Evolutionary conservation across 1,140 invertebrate genomes (phyloP).

Genomic region (Halesus radiatus): DNA sequence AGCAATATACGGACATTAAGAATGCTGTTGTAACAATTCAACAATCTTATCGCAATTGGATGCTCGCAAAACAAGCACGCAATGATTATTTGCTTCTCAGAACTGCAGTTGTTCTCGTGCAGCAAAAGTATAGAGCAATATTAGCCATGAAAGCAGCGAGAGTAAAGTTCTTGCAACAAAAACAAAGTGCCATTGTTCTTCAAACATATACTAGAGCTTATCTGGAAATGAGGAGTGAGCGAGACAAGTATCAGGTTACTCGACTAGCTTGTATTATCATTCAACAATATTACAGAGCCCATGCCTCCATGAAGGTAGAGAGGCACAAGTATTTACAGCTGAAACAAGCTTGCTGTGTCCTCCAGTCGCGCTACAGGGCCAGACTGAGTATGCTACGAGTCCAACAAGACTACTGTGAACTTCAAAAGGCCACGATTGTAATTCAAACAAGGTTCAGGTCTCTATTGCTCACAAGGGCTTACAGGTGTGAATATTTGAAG

Average conservation of each 20-base stretch:
- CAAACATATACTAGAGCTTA: conserved; percentile 66
- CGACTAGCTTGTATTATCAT: conserved; percentile 61
- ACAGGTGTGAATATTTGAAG: conserved; percentile 52
- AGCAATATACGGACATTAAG: conserved; percentile 59
- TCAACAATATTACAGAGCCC: conserved; percentile 66
- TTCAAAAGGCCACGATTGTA: conserved; percentile 53
- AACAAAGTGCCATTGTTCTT: conserved; percentile 60
- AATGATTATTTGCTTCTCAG: conserved; percentile 59
- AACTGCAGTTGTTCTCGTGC: conserved; percentile 30
- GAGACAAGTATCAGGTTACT: conserved; percentile 59
- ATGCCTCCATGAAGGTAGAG: conserved; percentile 61
- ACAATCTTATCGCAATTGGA: conserved; percentile 63
- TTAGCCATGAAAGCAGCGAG: conserved; percentile 55
- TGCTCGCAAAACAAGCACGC: conserved; percentile 55
- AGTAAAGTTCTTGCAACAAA: conserved; percentile 60
- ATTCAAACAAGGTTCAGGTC: conserved; percentile 58
- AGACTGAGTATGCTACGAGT: conserved; percentile 61
- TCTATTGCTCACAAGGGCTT: conserved; percentile 27
- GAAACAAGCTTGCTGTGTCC: conserved; percentile 59
- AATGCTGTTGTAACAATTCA: conserved; percentile 64
- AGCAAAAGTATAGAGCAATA: conserved; percentile 45
- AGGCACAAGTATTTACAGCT: conserved; percentile 62
- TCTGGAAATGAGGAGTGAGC: conserved; percentile 2
- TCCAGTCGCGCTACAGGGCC: conserved; percentile 69
- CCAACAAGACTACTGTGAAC: conserved; percentile 63